Percentiles rank a stretch among this genome's conserved stretches.
phyloP scores from a whole-genome alignment of 2,888 invertebrate genomes.

The Yponomeuta plumbellus region DNA sequence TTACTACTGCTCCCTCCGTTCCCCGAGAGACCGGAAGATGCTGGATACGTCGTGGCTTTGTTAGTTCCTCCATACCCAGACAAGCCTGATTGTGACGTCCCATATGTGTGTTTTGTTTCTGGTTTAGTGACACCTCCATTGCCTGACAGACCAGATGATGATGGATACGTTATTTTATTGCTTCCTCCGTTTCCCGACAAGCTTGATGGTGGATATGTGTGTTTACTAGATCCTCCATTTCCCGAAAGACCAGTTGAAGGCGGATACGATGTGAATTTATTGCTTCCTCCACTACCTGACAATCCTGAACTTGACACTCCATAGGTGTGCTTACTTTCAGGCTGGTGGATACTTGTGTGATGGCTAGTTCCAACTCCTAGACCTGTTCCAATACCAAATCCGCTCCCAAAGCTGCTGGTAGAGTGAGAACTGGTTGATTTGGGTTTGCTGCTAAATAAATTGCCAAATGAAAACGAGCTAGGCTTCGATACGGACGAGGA shows the following conservation, averaged over 20 bases:
- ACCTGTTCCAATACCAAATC: neutral
- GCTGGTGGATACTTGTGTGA: no score
- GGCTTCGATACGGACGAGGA: neutral
- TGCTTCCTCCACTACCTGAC: no score
- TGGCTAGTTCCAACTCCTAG: neutral
- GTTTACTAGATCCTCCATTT: neutral
- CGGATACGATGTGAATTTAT: no score
- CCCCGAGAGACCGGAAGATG: neutral
- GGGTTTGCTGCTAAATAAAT: slow-evolving; percentile 8
- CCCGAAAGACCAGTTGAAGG: neutral
- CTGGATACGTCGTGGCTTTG: neutral
- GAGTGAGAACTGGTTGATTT: neutral
- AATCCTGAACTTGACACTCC: no score
- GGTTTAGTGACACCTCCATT: slow-evolving; percentile 1
- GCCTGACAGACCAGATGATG: neutral
- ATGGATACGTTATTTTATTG: no score
- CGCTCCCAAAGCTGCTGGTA: neutral
- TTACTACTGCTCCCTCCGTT: neutral
- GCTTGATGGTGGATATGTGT: no score
- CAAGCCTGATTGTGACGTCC: slow-evolving; percentile 15
- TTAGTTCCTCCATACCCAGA: slow-evolving; percentile 14
- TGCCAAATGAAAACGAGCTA: neutral
- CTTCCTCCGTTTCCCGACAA: no score
- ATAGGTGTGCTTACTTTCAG: no score
- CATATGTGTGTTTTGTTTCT: neutral